A percentile compares a stretch with the other conserved stretches of the same genome.
These are phyloP conservation scores for Aricia agestis DNA, from an alignment of 1,140 invertebrate genomes.

Conservation along the genomic window DNA sequence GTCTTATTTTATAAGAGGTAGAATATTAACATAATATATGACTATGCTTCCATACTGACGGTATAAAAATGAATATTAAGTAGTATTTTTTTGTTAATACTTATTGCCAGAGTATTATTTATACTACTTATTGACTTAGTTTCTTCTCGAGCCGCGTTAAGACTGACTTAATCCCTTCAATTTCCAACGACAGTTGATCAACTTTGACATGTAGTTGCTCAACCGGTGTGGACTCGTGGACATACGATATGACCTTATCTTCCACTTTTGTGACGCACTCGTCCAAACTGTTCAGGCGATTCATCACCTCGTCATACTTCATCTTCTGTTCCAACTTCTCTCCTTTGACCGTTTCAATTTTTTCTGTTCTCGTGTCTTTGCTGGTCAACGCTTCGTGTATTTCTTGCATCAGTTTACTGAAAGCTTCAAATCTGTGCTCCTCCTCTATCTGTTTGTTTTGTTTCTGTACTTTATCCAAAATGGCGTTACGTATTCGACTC, in stretches of 20 bases:
- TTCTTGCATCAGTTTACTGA: conserved; percentile 48
- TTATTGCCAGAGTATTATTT: not conserved
- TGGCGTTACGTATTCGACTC: conserved; percentile 47
- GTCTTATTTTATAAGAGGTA: too few species aligned
- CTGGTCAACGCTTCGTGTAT: conserved; percentile 48
- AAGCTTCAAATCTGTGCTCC: conserved; percentile 39
- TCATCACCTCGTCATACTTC: conserved; percentile 45
- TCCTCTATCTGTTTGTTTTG: conserved; percentile 54
- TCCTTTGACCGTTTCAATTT: conserved; percentile 29
- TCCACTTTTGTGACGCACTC: conserved; percentile 44
- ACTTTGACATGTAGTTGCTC: conserved; percentile 54
- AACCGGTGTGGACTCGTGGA: conserved; percentile 41
- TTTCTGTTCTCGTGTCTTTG: conserved; percentile 29
- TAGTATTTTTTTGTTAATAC: not conserved
- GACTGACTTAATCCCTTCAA: conserved; percentile 55
- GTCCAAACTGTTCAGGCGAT: conserved; percentile 46
- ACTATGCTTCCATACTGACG: not conserved
- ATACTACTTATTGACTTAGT: conserved; percentile 29
- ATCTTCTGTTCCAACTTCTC: conserved; percentile 31
- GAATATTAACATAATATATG: too few species aligned
- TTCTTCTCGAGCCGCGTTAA: conserved; percentile 57
- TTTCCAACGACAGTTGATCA: conserved; percentile 55
- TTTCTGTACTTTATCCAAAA: conserved; percentile 52
- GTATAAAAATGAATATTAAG: not conserved
- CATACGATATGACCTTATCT: conserved; percentile 37